These are phyloP conservation scores for Agapornis roseicollis DNA, from an alignment of 2,113 vertebrate species.

Conservation along the genomic window DNA sequence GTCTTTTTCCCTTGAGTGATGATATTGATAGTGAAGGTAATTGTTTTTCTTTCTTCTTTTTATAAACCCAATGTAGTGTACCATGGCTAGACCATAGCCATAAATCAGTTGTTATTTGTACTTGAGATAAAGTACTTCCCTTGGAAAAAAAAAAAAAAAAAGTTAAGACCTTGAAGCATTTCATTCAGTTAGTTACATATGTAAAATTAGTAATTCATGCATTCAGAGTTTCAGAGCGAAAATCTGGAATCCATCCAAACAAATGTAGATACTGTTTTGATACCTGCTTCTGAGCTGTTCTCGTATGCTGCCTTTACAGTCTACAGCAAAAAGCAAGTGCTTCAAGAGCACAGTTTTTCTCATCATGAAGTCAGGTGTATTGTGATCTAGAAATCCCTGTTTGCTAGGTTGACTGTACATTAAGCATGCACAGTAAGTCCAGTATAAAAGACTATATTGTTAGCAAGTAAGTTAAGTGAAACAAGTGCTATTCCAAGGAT, in stretches of 20 bases:
- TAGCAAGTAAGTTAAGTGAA: neutral
- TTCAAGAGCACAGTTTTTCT: neutral
- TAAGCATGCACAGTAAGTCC: neutral
- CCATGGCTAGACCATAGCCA: neutral
- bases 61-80: neutral
- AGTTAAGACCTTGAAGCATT: neutral
- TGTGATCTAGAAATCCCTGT: neutral
- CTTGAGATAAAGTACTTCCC: neutral
- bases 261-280: neutral
- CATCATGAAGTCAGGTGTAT: neutral
- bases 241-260: neutral
- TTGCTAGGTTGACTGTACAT: neutral
- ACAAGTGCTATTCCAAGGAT: neutral
- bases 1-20: constrained; percentile 75
- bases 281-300: neutral
- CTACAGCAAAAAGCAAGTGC: neutral
- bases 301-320: neutral
- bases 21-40: constrained; percentile 91
- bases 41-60: neutral
- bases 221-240: neutral
- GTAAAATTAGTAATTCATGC: neutral
- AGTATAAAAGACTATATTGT: neutral
- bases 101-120: neutral
- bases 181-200: neutral
- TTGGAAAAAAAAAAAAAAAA: neutral